Evolutionary conservation across 2,888 invertebrate species (phyloP), one percentile per base, ranked within the genome.

Genomic region (Hetaerina titia): DNA sequence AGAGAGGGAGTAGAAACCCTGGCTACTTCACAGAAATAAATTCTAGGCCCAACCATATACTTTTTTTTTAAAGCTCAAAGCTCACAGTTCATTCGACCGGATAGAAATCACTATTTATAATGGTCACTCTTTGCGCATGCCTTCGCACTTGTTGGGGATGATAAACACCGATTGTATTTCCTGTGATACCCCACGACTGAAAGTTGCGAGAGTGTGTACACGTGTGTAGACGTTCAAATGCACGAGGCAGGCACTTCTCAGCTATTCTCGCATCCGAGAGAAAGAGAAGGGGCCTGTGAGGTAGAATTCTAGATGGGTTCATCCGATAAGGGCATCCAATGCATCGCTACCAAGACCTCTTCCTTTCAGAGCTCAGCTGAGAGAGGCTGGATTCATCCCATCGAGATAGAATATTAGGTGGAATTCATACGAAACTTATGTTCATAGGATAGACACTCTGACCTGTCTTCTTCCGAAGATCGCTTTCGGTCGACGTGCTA

Each of bases 151-250:
- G 15, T n/a, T n/a, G 22, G 81, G 81, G 31, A 81, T 81, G 81
- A 81, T 81, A 31, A 81, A 81, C 81, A 81, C 81, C 81, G 31
- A 81, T 81, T 81, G 81, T 81, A 81, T 13, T 81, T 31, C 25
- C 31, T 13, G 13, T 31, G 81, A 31, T 81, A 31, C 15, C 81
- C 74, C 31, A 31, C 31, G 69, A 31, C 81, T 81, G 15, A 11
- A 31, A 31, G 31, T 31, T 25, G 13, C 69, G 25, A 15, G 15
- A 15, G 31, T 31, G 31, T 11, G 81, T 11, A 31, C 22, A 22
- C 69, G 19, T 22, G 69, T 69, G 19, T n/a, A 22, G 31, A 81
- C 81, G 81, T 31, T 81, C 31, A 81, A 81, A 81, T 81, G 81
- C 81, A 81, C 31, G 15, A 25, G 31, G 81, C 81, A 15, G 31